Conservation (phyloP, 2,888 invertebrate genomes). For the Ormyrus thymus region DNA sequence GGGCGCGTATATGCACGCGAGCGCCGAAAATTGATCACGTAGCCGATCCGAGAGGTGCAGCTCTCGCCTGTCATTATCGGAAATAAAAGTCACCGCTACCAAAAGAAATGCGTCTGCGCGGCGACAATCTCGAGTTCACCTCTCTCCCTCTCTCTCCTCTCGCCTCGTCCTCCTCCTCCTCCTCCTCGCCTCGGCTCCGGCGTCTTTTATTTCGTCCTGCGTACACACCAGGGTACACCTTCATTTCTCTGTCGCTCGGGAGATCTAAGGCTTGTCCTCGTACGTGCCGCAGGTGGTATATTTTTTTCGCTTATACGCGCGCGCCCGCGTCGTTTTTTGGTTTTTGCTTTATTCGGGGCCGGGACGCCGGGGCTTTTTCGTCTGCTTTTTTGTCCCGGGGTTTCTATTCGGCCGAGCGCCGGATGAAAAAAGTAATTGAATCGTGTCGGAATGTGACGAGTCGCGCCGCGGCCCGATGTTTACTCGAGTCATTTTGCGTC, state of each 20-base stretch:
- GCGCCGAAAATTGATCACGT: conserved; percentile 73
- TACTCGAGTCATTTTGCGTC: conserved; percentile 13
- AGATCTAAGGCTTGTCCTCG: conserved; percentile 54
- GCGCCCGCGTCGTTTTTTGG: conserved; percentile 26
- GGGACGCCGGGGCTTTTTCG: background rate
- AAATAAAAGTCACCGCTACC: conserved; percentile 75
- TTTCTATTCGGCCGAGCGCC: conserved; percentile 48
- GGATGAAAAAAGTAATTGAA: conserved; percentile 60
- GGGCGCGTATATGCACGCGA: conserved; percentile 41
- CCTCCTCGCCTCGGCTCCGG: conserved; percentile 22
- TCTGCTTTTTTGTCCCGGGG: conserved; percentile 46
- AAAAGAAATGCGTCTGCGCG: conserved; percentile 63
- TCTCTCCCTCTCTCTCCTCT: conserved; percentile 20
- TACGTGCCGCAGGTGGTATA: conserved; percentile 58
- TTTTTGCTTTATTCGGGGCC: conserved; percentile 8
- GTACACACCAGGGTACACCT: conserved; percentile 30
- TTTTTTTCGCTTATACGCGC: conserved; percentile 13
- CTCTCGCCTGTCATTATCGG: conserved; percentile 72
- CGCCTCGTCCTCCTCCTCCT: conserved; percentile 17
- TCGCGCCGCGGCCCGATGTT: conserved; percentile 7
- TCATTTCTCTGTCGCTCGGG: conserved; percentile 52
- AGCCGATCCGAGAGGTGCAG: conserved; percentile 58
- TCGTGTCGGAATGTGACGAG: conserved; percentile 58
- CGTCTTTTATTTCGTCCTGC: background rate
- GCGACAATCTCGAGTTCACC: conserved; percentile 67